Percentiles rank a stretch among this genome's conserved stretches.
These are phyloP conservation scores for Drosophila oshimai DNA, from an alignment of 1,140 invertebrate genomes.

Conservation along the genomic window DNA sequence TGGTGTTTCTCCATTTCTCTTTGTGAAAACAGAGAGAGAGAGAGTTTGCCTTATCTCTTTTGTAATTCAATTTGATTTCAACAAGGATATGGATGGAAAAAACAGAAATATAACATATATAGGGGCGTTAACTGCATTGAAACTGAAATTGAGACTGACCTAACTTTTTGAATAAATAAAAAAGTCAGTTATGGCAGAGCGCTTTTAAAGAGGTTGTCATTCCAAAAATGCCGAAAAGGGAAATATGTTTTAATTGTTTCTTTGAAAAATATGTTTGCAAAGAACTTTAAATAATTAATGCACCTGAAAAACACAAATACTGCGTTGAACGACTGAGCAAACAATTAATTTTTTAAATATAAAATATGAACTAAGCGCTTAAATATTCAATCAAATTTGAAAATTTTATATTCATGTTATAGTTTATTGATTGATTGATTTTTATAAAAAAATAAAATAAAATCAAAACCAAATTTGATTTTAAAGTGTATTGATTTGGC, in stretches of 20 bases:
- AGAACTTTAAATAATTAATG: too few relatives aligned
- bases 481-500: neutral
- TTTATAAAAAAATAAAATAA: neutral
- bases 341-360: too few relatives aligned
- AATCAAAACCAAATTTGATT: neutral
- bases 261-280: too few relatives aligned
- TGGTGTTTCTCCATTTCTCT: neutral
- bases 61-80: conserved; percentile 26
- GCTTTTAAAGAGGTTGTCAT: neutral
- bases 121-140: neutral
- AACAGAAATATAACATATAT: neutral
- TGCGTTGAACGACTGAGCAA: too few relatives aligned
- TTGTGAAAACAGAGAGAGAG: neutral
- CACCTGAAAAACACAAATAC: too few relatives aligned
- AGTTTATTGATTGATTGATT: too few relatives aligned
- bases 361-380: too few relatives aligned
- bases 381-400: too few relatives aligned
- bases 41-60: conserved; percentile 14
- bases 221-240: too few relatives aligned
- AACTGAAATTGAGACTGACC: conserved; percentile 6
- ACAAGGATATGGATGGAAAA: neutral
- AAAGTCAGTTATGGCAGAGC: neutral
- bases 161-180: conserved; percentile 11
- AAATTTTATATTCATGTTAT: too few relatives aligned
- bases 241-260: too few relatives aligned